Evolutionary conservation across 2,888 invertebrate genomes (phyloP).

Genomic region (Philonicus albiceps): DNA sequence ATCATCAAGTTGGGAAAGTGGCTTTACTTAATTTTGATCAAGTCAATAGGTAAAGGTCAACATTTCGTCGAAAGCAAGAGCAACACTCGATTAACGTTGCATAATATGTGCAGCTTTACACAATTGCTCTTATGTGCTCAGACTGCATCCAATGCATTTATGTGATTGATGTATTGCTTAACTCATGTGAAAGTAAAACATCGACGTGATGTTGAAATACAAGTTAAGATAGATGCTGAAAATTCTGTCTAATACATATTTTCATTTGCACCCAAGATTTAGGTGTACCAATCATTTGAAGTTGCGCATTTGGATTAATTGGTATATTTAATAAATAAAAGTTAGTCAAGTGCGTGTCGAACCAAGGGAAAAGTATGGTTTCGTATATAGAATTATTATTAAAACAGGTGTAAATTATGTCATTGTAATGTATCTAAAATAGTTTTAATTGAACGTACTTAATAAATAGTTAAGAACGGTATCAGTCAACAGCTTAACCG

Average conservation of each 20-base stretch:
- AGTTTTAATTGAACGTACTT: too few relatives aligned
- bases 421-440: background rate
- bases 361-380: background rate
- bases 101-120: background rate
- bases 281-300: background rate
- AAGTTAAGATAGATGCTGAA: background rate
- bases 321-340: background rate
- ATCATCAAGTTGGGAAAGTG: background rate
- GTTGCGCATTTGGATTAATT: background rate
- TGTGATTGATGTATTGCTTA: background rate
- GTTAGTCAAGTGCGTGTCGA: background rate
- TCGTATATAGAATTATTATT: background rate
- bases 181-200: background rate
- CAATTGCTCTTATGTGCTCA: background rate
- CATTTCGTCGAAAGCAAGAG: background rate
- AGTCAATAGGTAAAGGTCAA: background rate
- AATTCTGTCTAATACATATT: background rate
- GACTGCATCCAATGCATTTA: background rate
- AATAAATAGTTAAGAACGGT: too few relatives aligned
- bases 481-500: too few relatives aligned
- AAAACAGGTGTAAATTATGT: background rate
- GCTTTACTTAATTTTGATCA: background rate
- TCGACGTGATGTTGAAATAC: background rate
- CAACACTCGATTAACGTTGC: background rate
- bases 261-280: background rate